These are phyloP conservation scores for Orthosia gracilis DNA, from an alignment of 2,888 invertebrate species.

Conservation along the genomic window DNA sequence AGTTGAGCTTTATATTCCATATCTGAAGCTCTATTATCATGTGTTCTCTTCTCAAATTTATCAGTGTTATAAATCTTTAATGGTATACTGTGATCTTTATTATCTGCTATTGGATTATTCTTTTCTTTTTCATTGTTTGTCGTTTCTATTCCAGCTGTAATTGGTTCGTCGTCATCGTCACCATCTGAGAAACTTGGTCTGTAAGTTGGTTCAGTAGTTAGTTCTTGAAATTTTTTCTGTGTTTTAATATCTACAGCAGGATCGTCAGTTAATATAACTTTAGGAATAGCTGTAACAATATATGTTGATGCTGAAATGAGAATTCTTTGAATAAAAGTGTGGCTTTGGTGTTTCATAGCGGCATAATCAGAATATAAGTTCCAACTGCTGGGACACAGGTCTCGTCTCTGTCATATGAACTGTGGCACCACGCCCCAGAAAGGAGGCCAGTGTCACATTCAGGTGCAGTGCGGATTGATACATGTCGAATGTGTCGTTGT, in stretches of 20 bases:
- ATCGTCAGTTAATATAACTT: not conserved
- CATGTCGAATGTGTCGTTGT: no score
- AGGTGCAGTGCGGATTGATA: no score
- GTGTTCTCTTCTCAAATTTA: not conserved
- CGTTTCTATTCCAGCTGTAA: not conserved
- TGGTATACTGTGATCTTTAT: not conserved
- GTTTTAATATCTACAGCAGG: not conserved
- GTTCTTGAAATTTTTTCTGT: not conserved
- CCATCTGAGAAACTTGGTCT: slow-evolving; percentile 19
- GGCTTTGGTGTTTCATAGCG: no score
- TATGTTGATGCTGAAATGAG: not conserved
- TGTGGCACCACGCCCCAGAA: no score
- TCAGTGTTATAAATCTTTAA: not conserved
- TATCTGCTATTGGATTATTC: not conserved
- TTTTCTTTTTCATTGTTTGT: not conserved
- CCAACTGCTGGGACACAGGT: no score
- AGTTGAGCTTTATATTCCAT: not conserved
- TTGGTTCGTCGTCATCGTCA: not conserved
- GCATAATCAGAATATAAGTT: no score
- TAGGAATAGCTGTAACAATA: slow-evolving; percentile 23
- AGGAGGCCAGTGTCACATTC: no score
- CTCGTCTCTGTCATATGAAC: no score
- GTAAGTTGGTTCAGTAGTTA: not conserved
- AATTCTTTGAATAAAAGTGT: no score
- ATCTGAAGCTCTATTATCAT: not conserved